phyloP scores from a whole-genome alignment of 2,797 vertebrate genomes.

The Acanthiza pusilla region DNA sequence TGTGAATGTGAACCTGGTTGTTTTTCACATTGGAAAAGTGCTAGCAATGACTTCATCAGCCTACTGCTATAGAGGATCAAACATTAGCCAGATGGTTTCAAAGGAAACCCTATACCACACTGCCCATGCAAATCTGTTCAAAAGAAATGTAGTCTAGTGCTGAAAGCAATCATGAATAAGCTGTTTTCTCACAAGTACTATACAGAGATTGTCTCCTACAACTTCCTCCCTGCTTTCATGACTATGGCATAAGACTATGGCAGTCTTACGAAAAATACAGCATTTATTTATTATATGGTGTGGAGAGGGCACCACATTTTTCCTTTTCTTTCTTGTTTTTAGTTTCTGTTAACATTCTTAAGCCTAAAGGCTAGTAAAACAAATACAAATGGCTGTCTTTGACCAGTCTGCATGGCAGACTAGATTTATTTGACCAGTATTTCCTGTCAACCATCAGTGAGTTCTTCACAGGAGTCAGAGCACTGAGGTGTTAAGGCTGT shows the following conservation, averaged over 20 bases:
- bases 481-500: background rate
- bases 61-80: background rate
- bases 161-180: background rate
- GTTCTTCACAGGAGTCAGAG: background rate
- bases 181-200: background rate
- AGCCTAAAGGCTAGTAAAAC: background rate
- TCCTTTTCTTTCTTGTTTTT: too few relatives aligned
- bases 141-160: background rate
- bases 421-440: background rate
- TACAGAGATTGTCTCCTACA: background rate
- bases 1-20: background rate
- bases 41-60: background rate
- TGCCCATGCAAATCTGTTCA: background rate
- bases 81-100: background rate
- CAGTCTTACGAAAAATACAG: background rate
- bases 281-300: background rate
- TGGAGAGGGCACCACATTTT: rapidly evolving
- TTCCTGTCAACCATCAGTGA: background rate
- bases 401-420: background rate
- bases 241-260: background rate
- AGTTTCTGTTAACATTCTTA: background rate
- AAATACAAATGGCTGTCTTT: background rate
- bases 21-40: background rate
- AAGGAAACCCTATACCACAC: background rate
- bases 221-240: background rate